Percentiles rank a stretch among this genome's conserved stretches.
Conservation (phyloP, 2,113 vertebrate species). For the Antechinus stuartii region DNA sequence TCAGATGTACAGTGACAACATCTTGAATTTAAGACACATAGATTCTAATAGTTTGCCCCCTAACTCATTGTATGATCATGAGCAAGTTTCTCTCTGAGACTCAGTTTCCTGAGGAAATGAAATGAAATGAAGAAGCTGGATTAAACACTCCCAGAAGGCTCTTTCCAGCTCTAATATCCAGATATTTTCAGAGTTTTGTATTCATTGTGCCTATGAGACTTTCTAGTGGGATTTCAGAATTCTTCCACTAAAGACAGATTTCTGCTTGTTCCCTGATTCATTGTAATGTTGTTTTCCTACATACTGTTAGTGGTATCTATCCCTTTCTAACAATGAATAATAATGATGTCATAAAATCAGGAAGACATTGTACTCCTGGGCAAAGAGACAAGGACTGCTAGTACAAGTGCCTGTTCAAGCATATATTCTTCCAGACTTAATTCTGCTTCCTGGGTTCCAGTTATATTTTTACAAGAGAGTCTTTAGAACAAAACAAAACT, state of each 20-base stretch:
- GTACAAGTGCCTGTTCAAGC: neutral
- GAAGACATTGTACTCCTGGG: conserved; percentile 2
- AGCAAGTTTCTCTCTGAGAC: neutral
- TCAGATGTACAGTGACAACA: neutral
- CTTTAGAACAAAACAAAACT: neutral
- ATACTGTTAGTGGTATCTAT: conserved; percentile 1
- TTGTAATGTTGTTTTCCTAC: neutral
- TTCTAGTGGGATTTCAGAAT: conserved; percentile 58
- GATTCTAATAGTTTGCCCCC: neutral
- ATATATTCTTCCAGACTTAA: neutral
- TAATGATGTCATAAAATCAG: conserved; percentile 29
- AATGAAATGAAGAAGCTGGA: neutral
- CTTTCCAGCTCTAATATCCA: neutral
- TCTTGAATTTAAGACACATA: neutral
- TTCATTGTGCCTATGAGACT: conserved; percentile 25
- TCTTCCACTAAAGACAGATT: conserved; percentile 37
- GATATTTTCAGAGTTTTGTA: neutral
- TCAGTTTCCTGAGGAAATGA: neutral
- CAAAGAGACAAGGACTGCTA: neutral
- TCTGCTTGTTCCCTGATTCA: neutral
- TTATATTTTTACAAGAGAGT: neutral
- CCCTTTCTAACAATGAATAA: neutral
- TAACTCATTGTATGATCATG: neutral
- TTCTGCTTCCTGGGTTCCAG: neutral
- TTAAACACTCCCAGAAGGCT: neutral